Base-by-base conservation (phyloP, 2,113 vertebrate genomes). In the Ia io region DNA sequence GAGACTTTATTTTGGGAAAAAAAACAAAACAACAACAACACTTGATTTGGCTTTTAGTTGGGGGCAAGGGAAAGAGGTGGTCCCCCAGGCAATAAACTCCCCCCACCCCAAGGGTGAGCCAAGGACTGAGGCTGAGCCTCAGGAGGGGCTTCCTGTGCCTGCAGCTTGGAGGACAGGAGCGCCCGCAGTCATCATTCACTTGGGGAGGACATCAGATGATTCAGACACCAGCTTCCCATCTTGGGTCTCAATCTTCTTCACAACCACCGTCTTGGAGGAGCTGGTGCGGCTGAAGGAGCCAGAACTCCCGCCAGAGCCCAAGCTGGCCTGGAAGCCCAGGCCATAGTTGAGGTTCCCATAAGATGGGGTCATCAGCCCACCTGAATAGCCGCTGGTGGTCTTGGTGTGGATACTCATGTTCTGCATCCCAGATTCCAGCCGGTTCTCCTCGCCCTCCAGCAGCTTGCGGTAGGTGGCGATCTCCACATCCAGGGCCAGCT, bases 241-340 rank as follows among this genome's bases (percentile, higher is more conserved):
- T 10, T 98, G 98, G 96, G 99, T 99, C 98, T 99, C 99, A 0
- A 99, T 99, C 97, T 99, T 99, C 98, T 99, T 99, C 98, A 99
- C 99, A 23, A 99, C 98, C 47, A 98, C 99, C 12, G 99, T 99
- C 97, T 99, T 99, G 91, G 79, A 13, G 83, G 97, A 95, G 42
- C 85, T 94, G 93, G 88, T 83, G 44, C 93, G 94, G 4, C 28
- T 95, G 6, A 51, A 53, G 25, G 83, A 25, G 63, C 79, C 65
- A 11, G 94, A 47, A 30, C 93, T 6, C 1, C 82, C 42, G 0
- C 23, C 42, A 32, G 95, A 89, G 92, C 67, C 35, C 2, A 97
- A 94, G 93, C 14, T 17, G 3, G 88, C 18, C 61, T 86, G 79
- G 35, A 80, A 78, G 65, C 63, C 93, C 76, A 95, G 3, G 8